Evolutionary conservation across 2,113 vertebrate genomes (phyloP).

Genomic region (Mesoclemmys tuberculata): DNA sequence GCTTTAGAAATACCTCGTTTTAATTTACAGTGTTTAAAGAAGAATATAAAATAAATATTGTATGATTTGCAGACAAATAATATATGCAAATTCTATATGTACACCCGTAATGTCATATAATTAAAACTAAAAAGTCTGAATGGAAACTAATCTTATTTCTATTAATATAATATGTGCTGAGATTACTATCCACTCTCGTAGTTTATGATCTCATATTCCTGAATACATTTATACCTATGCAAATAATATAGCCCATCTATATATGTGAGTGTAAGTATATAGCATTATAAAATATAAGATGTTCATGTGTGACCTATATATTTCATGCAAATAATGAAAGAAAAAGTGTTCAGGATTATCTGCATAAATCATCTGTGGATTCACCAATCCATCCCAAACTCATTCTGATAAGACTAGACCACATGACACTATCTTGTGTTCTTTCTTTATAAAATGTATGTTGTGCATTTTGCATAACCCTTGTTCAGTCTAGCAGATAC

Average conservation of each 20-base stretch:
- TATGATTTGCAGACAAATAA: not conserved
- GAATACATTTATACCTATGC: not conserved
- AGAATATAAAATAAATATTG: not conserved
- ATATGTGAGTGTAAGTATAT: not conserved
- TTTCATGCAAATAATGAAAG: not conserved
- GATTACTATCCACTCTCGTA: not conserved
- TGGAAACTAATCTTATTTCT: not conserved
- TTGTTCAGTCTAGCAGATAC: rapidly evolving
- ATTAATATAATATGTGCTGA: not conserved
- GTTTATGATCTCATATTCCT: not conserved
- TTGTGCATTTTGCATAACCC: not conserved
- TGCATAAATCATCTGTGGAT: not conserved
- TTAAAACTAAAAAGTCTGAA: not conserved
- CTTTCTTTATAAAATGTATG: not conserved
- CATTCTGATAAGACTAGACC: not conserved
- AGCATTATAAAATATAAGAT: not conserved
- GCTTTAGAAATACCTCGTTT: not conserved
- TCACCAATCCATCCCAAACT: not conserved
- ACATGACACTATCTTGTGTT: not conserved
- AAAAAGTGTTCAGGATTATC: not conserved
- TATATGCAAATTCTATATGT: not conserved
- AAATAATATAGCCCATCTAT: not conserved
- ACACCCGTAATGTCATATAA: not conserved
- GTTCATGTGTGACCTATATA: not conserved
- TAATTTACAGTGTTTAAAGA: not conserved